Conservation (phyloP, 2,888 invertebrate genomes). For the Caenorhabditis sp. region DNA sequence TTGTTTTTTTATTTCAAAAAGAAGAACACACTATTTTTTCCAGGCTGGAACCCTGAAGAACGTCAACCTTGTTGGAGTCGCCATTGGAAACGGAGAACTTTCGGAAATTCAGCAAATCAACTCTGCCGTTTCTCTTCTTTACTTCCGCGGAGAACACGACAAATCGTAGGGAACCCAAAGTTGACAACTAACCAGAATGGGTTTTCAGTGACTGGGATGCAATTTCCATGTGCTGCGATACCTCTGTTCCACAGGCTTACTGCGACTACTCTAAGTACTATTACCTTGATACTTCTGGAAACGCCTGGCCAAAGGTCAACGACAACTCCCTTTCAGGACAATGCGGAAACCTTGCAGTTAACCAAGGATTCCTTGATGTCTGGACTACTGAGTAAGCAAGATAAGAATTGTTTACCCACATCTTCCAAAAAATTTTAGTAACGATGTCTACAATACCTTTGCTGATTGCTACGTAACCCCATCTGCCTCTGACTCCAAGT, state of each 20-base stretch:
- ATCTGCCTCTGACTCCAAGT: conserved; percentile 36
- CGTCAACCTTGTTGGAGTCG: conserved; percentile 77
- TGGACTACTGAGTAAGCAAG: conserved; percentile 69
- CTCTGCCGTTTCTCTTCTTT: conserved; percentile 74
- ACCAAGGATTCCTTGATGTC: conserved; percentile 70
- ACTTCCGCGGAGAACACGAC: conserved; percentile 74
- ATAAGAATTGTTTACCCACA: not conserved
- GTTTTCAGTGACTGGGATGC: conserved; percentile 70
- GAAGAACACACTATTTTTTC: not conserved
- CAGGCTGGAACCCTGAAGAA: conserved; percentile 56
- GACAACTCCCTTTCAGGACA: conserved; percentile 63
- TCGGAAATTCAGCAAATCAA: conserved; percentile 76
- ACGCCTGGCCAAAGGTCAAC: conserved; percentile 70
- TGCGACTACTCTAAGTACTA: conserved; percentile 73
- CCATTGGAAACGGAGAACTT: conserved; percentile 81
- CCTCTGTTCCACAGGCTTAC: conserved; percentile 64
- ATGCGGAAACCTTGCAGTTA: conserved; percentile 70
- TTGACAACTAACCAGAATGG: not conserved
- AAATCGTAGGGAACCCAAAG: conserved; percentile 66
- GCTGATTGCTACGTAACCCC: conserved; percentile 70
- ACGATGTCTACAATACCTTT: conserved; percentile 78
- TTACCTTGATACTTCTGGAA: conserved; percentile 74
- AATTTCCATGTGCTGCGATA: conserved; percentile 67
- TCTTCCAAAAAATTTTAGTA: no score
- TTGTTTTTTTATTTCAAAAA: not conserved